phyloP scores from a whole-genome alignment of 1,140 invertebrate species.

The Drosophila triauraria region DNA sequence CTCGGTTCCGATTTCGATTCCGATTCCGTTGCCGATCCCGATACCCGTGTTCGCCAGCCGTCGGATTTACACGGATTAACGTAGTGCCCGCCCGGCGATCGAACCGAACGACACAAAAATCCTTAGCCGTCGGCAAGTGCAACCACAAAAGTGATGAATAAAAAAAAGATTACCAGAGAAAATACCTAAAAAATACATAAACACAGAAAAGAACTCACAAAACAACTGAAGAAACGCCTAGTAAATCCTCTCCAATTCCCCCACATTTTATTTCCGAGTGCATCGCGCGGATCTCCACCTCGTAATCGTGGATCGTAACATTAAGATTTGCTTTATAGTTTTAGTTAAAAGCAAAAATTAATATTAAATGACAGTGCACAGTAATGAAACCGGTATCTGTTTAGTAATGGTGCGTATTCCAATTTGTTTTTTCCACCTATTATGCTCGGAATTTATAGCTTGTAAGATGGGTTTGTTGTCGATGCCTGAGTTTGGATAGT shows the following conservation, averaged over 20 bases:
- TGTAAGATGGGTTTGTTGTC: conserved; percentile 18
- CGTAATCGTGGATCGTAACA: conserved; percentile 36
- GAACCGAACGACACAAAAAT: conserved; percentile 24
- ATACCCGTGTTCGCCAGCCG: conserved; percentile 14
- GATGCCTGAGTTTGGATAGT: conserved; percentile 24
- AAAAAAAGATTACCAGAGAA: conserved; percentile 9
- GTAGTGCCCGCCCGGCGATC: conserved; percentile 26
- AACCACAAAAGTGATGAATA: conserved; percentile 1
- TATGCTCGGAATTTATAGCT: conserved; percentile 5
- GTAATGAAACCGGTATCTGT: conserved; percentile 85
- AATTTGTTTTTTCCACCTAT: conserved; percentile 14
- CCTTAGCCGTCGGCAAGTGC: conserved; percentile 43
- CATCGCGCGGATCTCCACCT: conserved; percentile 5
- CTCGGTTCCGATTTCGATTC: conserved; percentile 1
- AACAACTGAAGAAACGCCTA: conserved; percentile 11
- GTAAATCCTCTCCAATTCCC: neutral
- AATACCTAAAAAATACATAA: conserved; percentile 5
- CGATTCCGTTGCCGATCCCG: neutral
- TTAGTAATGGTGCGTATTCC: conserved; percentile 84
- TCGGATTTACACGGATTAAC: conserved; percentile 34
- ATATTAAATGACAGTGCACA: conserved; percentile 85
- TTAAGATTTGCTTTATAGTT: conserved; percentile 67
- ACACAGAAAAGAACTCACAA: neutral
- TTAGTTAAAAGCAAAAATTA: conserved; percentile 64
- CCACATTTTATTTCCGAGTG: conserved; percentile 15